These are phyloP conservation scores for Lagothrix lagotricha DNA, from an alignment of 2,797 vertebrate species.

Conservation along the genomic window DNA sequence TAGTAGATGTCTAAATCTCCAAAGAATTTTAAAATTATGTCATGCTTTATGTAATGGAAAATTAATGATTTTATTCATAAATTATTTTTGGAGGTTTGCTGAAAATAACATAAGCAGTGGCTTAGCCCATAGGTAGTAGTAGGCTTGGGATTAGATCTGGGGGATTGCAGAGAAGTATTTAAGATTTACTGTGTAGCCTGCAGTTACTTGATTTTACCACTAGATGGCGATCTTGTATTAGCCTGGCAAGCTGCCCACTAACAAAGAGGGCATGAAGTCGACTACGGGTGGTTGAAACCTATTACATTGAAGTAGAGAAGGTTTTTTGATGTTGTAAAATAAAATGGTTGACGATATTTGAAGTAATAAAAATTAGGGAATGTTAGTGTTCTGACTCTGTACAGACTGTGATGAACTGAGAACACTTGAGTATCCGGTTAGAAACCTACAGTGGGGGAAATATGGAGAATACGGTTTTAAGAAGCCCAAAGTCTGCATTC, in stretches of 20 bases:
- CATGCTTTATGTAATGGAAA: background rate
- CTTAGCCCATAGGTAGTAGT: background rate
- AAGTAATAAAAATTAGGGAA: background rate
- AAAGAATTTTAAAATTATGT: background rate
- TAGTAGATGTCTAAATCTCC: slow-evolving; percentile 7
- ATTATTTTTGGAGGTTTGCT: slow-evolving; percentile 2
- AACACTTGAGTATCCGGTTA: background rate
- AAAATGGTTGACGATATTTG: slow-evolving; percentile 19
- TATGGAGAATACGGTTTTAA: background rate
- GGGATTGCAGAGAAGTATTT: background rate
- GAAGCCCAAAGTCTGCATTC: background rate
- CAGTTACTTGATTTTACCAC: background rate
- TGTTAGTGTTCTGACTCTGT: background rate
- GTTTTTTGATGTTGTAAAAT: slow-evolving; percentile 39
- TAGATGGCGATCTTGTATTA: slow-evolving; percentile 70
- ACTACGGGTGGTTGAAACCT: background rate
- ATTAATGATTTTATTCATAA: slow-evolving; percentile 32
- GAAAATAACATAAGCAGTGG: background rate
- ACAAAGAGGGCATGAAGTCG: background rate
- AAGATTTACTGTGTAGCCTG: background rate
- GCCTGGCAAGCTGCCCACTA: background rate
- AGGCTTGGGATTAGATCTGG: background rate
- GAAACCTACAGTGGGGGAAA: background rate
- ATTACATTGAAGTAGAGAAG: background rate
- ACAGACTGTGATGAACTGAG: background rate